phyloP scores from a whole-genome alignment of 2,113 vertebrate species.

The Corythornis cristatus region DNA sequence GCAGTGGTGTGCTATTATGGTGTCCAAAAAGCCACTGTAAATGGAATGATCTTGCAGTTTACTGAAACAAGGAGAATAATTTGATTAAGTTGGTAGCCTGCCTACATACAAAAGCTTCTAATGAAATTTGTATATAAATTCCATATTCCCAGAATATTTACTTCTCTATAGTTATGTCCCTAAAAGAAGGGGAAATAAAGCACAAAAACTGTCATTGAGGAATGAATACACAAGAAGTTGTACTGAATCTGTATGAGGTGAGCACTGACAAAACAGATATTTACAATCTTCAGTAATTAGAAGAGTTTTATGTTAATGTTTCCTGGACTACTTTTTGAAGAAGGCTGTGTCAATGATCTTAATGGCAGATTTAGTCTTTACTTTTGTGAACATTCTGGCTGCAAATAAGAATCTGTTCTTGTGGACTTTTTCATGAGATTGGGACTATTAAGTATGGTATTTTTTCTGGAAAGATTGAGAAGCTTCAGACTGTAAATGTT shows the following conservation, averaged over 20 bases:
- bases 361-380: slow-evolving; percentile 36
- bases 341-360: slow-evolving; percentile 31
- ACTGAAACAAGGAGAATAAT: slow-evolving; percentile 26
- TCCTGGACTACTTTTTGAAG: slow-evolving; percentile 13
- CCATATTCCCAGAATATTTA: neutral
- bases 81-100: neutral
- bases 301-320: slow-evolving; percentile 5
- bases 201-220: slow-evolving; percentile 2
- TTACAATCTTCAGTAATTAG: neutral
- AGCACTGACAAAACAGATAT: neutral
- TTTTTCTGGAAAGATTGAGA: slow-evolving; percentile 48
- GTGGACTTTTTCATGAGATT: neutral
- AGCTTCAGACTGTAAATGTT: slow-evolving; percentile 35
- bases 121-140: slow-evolving; percentile 11
- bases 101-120: neutral
- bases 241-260: neutral
- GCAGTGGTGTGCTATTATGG: neutral
- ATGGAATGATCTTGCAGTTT: neutral
- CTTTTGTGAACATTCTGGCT: slow-evolving; percentile 11
- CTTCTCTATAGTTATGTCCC: slow-evolving; percentile 23
- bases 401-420: slow-evolving; percentile 32
- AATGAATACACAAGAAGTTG: slow-evolving; percentile 14
- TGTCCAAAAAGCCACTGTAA: neutral
- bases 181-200: slow-evolving; percentile 40
- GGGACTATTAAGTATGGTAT: neutral